phyloP scores from a whole-genome alignment of 2,797 vertebrate genomes.

The Columba guinea region DNA sequence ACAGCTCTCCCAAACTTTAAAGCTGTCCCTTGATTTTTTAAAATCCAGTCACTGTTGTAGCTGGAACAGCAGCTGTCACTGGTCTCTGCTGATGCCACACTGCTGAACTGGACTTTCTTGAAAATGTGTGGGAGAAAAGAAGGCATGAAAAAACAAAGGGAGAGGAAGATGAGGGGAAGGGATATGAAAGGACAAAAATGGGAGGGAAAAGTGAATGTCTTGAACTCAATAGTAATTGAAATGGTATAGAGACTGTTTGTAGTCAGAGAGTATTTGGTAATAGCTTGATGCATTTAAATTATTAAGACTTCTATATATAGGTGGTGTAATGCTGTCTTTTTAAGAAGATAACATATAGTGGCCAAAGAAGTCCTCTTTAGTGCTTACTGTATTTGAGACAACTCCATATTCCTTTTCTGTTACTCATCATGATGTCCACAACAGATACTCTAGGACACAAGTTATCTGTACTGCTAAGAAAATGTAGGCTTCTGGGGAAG shows the following conservation, averaged over 20 bases:
- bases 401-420: background rate
- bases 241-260: background rate
- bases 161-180: conserved; percentile 42
- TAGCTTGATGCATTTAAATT: background rate
- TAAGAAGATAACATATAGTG: background rate
- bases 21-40: background rate
- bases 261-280: background rate
- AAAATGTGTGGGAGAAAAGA: conserved; percentile 41
- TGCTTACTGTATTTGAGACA: background rate
- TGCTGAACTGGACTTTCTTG: conserved; percentile 49
- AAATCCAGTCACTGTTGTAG: conserved; percentile 29
- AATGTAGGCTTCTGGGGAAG: background rate
- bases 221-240: background rate
- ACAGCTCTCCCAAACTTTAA: conserved; percentile 41
- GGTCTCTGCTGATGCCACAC: background rate
- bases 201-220: background rate
- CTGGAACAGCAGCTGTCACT: background rate
- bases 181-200: conserved; percentile 33
- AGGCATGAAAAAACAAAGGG: conserved; percentile 30
- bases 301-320: background rate
- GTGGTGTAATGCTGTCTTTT: background rate
- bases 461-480: background rate
- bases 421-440: background rate
- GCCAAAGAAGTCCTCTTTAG: background rate
- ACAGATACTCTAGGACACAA: background rate